Percentiles rank a stretch among this genome's conserved stretches.
These are phyloP conservation scores for Sepiola atlantica DNA, from an alignment of 2,888 invertebrate species.

Conservation along the genomic window DNA sequence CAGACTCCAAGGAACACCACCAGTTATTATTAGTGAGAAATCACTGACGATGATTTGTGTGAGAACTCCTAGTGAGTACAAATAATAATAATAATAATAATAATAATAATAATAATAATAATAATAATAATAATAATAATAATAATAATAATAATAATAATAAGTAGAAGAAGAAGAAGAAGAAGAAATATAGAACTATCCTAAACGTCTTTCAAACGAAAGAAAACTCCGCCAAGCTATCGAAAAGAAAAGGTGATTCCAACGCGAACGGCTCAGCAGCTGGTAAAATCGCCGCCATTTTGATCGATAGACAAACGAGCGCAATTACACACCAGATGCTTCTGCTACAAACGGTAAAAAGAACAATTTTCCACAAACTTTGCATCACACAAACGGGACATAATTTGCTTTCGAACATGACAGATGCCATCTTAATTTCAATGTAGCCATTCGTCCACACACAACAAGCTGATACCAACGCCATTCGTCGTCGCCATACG, in stretches of 20 bases:
- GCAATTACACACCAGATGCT: background rate
- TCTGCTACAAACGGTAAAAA: background rate
- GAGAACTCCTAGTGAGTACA: too few relatives aligned
- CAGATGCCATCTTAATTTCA: background rate
- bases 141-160: too few relatives aligned
- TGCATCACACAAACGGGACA: background rate
- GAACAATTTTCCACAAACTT: constrained; percentile 32
- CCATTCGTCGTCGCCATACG: background rate
- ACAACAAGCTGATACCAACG: background rate
- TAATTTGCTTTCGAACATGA: constrained; percentile 13
- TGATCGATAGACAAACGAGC: background rate
- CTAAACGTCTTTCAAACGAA: too few relatives aligned
- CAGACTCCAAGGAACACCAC: too few relatives aligned
- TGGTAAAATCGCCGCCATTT: background rate
- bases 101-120: too few relatives aligned
- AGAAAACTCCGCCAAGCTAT: background rate
- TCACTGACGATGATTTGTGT: too few relatives aligned
- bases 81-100: too few relatives aligned
- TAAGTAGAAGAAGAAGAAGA: too few relatives aligned
- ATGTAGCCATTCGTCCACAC: background rate
- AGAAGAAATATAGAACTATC: too few relatives aligned
- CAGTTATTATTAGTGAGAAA: too few relatives aligned
- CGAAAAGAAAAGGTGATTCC: background rate
- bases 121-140: too few relatives aligned
- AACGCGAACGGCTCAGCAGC: background rate